phyloP scores from a whole-genome alignment of 2,113 vertebrate species.

The Elephantulus edwardii region DNA sequence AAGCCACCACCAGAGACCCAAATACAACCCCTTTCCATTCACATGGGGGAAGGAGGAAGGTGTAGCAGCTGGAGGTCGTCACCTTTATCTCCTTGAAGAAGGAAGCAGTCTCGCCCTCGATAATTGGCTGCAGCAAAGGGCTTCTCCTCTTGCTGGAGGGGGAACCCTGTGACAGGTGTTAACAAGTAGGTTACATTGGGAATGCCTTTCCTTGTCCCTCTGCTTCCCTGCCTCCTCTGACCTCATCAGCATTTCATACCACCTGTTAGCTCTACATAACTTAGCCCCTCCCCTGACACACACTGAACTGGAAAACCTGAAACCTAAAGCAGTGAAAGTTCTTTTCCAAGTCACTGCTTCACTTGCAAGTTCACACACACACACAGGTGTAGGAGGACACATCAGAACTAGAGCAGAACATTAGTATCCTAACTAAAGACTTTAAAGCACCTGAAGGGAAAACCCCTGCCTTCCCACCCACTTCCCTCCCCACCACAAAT shows the following conservation, averaged over 20 bases:
- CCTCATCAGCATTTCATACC: too few species aligned
- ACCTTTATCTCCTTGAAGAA: conserved; percentile 99
- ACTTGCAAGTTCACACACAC: neutral
- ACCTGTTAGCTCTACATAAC: neutral
- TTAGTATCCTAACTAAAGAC: too few species aligned
- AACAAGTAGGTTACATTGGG: conserved; percentile 88
- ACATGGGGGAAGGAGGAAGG: conserved; percentile 58
- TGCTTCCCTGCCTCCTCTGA: conserved; percentile 30
- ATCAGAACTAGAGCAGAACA: neutral
- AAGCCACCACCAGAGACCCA: conserved; percentile 77
- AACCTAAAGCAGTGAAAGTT: neutral
- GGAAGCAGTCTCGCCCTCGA: conserved; percentile 98
- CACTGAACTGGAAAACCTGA: neutral
- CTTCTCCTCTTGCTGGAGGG: conserved; percentile 99
- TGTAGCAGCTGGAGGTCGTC: conserved; percentile 86
- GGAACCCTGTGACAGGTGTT: conserved; percentile 93
- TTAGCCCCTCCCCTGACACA: neutral
- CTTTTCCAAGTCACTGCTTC: neutral
- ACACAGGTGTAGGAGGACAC: neutral
- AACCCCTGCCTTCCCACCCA: neutral
- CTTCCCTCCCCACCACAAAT: neutral
- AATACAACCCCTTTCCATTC: conserved; percentile 50
- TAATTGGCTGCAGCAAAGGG: conserved; percentile 98
- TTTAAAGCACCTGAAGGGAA: too few species aligned
- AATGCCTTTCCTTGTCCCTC: conserved; percentile 67